Evolutionary conservation across 2,797 vertebrate species (phyloP), one percentile per base, ranked within the genome.

Genomic region (Microctenopoma lineatum): DNA sequence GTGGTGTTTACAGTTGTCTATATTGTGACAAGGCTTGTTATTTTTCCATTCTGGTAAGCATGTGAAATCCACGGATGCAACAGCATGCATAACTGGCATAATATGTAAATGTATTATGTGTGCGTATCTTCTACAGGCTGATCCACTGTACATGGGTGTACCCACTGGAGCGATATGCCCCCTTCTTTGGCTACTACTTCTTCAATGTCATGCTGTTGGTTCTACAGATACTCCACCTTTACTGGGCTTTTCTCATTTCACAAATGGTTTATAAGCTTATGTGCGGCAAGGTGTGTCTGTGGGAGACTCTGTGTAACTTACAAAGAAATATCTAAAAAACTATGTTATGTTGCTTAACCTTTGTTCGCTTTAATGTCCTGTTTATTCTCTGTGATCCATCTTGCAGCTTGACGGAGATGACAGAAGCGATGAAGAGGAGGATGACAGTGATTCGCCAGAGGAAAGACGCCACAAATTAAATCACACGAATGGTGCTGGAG

Each of bases 31-130:
- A 95, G 97, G 70, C 90, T 98, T 41, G 70, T 98, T 50, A 84
- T 98, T 69, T 97, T 97, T 48, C 97, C 97, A 25, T 97, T 95
- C 79, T 98, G 96, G 97, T 98, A 88, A 95, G 95, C 91, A 26
- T 55, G 16, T 48, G n/a, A 66, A 39, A 54, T 29, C 6, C 66
- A 58, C n/a, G 1, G 1, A 54, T 53, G 26, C 29, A 45, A 16
- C 14, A 26, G 18, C 34, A 50, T 36, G 16, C 6, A 51, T 4
- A n/a, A n/a, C 12, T 1, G 7, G 39, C 47, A 5, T 41, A 10
- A n/a, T 45, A 5, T 41, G 26, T 44, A 9, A 46, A 46, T 66
- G 58, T 15, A 15, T 29, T 5, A 48, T 59, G 18, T 45, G 13
- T 57, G 12, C 59, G 7, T 77, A 14, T 64, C 27, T 34, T 69